These are phyloP conservation scores for Paragorgia papillata DNA, from an alignment of 92 coral and sea anemone genomes.

Conservation along the genomic window DNA sequence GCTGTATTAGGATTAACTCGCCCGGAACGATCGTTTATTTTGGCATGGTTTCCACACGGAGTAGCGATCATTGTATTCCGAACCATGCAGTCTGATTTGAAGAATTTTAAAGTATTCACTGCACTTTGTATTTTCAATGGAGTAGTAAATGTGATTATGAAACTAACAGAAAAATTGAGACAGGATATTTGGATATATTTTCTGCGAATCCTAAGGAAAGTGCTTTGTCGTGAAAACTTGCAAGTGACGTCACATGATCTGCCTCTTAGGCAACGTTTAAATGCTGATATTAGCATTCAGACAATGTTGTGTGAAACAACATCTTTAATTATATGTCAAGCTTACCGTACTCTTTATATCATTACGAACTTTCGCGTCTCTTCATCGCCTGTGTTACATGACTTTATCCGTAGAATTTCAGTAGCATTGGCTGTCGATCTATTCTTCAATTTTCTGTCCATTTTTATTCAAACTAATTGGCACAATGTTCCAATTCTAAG, in stretches of 20 bases:
- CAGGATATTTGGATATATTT: slow-evolving; percentile 44
- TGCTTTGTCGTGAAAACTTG: slow-evolving; percentile 29
- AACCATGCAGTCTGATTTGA: slow-evolving; percentile 69
- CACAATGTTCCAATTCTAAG: slow-evolving; percentile 51
- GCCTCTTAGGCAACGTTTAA: slow-evolving; percentile 71
- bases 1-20: slow-evolving; percentile 48
- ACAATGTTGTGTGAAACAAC: slow-evolving; percentile 64
- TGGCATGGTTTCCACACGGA: slow-evolving; percentile 49
- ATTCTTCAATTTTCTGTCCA: slow-evolving; percentile 58
- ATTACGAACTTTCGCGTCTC: neutral
- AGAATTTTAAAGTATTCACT: slow-evolving; percentile 51
- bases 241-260: slow-evolving; percentile 16
- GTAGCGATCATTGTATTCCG: slow-evolving; percentile 57
- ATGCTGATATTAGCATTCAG: slow-evolving; percentile 79
- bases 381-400: neutral
- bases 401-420: slow-evolving; percentile 49
- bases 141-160: slow-evolving; percentile 55
- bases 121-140: slow-evolving; percentile 69
- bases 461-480: slow-evolving; percentile 48
- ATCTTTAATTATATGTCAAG: neutral
- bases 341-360: neutral
- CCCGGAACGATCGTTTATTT: slow-evolving; percentile 54
- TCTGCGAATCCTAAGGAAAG: slow-evolving; percentile 34
- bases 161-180: slow-evolving; percentile 65
- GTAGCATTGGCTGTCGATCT: slow-evolving; percentile 66